These are phyloP conservation scores for Mesocricetus auratus DNA, from an alignment of 2,113 vertebrate genomes.

Conservation along the genomic window DNA sequence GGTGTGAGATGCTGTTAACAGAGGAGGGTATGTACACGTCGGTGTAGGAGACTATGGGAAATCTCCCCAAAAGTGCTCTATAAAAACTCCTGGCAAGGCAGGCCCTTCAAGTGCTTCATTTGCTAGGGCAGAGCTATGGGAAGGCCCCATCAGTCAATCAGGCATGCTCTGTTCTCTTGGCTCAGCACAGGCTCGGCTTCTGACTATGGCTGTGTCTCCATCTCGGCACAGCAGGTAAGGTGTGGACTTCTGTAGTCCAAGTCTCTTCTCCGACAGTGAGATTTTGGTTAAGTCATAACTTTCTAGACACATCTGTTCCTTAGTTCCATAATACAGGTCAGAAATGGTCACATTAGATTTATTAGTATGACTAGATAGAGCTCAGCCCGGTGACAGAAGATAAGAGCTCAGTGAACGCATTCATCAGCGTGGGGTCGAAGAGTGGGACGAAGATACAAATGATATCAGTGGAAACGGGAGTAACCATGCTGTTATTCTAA, in stretches of 20 bases:
- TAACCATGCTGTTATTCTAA: neutral
- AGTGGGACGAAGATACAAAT: neutral
- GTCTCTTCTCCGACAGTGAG: neutral
- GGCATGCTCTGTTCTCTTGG: neutral
- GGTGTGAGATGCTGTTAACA: neutral
- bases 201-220: neutral
- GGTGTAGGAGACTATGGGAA: neutral
- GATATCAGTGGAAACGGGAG: neutral
- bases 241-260: neutral
- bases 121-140: neutral
- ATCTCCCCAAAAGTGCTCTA: neutral
- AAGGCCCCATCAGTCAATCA: accelerated
- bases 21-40: neutral
- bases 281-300: neutral
- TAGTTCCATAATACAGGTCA: neutral
- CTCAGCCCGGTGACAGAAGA: neutral
- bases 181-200: neutral
- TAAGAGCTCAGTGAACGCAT: neutral
- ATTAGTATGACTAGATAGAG: neutral
- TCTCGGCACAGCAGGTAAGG: neutral
- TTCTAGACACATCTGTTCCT: neutral
- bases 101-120: neutral
- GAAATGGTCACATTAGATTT: neutral
- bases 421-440: neutral
- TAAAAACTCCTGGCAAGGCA: neutral